Conservation (phyloP, 2,113 vertebrate genomes). For the Prunella himalayana region DNA sequence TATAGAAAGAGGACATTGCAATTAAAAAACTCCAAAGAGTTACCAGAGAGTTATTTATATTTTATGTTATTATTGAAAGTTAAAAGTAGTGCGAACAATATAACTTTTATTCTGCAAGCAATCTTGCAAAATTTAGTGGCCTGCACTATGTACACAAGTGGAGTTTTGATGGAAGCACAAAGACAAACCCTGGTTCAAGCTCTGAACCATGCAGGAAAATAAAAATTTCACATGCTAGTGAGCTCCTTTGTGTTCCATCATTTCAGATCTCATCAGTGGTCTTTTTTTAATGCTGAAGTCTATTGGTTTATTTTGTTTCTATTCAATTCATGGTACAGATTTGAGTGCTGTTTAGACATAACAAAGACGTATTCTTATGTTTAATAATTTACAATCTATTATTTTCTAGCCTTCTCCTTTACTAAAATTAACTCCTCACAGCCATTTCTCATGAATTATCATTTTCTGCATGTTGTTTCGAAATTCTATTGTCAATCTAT, state of each 20-base stretch:
- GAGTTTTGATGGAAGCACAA: background rate
- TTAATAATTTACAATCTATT: background rate
- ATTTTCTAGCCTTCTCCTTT: background rate
- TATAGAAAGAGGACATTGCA: background rate
- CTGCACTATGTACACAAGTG: too few species aligned
- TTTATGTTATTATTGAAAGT: background rate
- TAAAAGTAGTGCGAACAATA: background rate
- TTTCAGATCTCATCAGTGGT: background rate
- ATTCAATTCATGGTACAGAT: background rate
- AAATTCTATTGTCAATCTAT: background rate
- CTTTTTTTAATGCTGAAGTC: background rate
- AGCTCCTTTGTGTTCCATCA: background rate
- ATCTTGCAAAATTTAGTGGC: background rate
- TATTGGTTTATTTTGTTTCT: background rate
- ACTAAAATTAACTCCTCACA: background rate
- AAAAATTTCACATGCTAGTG: background rate
- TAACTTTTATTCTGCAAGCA: background rate
- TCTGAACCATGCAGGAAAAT: background rate
- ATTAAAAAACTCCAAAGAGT: background rate
- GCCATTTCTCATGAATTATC: background rate
- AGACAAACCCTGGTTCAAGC: background rate
- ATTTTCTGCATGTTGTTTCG: background rate
- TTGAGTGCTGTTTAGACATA: background rate
- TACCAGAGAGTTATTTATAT: background rate
- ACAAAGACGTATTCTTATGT: background rate